These are phyloP conservation scores for Daubentonia madagascariensis DNA, from an alignment of 2,113 vertebrate genomes.

Conservation along the genomic window DNA sequence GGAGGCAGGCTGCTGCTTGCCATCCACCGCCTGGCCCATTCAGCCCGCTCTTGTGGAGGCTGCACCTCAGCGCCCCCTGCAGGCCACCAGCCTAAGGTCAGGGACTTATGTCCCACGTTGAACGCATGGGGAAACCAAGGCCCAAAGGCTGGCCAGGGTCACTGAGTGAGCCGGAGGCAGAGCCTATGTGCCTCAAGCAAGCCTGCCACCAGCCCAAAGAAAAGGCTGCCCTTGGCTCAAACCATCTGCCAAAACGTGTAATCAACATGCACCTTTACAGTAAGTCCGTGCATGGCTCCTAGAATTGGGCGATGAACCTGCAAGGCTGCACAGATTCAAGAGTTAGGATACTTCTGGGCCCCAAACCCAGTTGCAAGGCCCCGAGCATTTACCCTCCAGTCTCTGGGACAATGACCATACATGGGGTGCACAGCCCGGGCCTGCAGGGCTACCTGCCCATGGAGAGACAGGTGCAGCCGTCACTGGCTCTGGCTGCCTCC, in stretches of 20 bases:
- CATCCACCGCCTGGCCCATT: background rate
- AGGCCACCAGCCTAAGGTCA: background rate
- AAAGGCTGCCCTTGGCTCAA: background rate
- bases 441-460: background rate
- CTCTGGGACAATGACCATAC: fast-evolving
- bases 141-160: no score
- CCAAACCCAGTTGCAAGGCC: background rate
- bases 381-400: fast-evolving
- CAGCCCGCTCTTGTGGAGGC: fast-evolving
- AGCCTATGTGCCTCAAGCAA: background rate
- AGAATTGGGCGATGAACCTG: fast-evolving
- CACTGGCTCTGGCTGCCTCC: background rate
- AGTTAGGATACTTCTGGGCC: background rate
- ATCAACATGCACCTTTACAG: no score
- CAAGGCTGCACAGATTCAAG: fast-evolving
- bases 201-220: background rate
- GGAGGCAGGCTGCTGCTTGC: background rate
- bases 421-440: fast-evolving
- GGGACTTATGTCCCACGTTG: fast-evolving
- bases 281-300: fast-evolving
- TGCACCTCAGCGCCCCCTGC: background rate
- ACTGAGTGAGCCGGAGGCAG: background rate
- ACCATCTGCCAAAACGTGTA: background rate
- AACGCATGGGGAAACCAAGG: fast-evolving
- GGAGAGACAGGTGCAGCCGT: background rate